Percentiles rank a stretch among this genome's conserved stretches.
Conservation (phyloP, 2,888 invertebrate species). For the Tyria jacobaeae region DNA sequence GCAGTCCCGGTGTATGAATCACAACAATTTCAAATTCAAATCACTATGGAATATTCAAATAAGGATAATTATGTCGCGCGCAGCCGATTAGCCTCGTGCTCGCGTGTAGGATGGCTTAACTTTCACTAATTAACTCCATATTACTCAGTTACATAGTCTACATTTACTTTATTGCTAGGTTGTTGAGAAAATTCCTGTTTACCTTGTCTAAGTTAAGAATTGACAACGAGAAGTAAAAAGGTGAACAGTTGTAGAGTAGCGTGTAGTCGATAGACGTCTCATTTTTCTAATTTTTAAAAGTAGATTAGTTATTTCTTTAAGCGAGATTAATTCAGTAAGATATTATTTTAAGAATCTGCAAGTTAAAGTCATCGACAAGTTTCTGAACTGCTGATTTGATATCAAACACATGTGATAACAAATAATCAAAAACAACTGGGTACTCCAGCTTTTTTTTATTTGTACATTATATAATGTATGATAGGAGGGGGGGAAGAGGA, state of each 20-base stretch:
- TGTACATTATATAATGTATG: too few relatives aligned
- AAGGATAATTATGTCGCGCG: constrained; percentile 66
- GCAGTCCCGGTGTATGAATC: constrained; percentile 59
- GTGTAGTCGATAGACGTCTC: too few relatives aligned
- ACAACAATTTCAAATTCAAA: constrained; percentile 75
- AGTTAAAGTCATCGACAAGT: neutral
- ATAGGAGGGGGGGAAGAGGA: too few relatives aligned
- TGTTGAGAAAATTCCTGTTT: neutral
- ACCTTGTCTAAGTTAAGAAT: neutral
- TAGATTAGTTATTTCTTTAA: constrained; percentile 3
- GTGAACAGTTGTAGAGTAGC: too few relatives aligned
- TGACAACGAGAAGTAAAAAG: neutral
- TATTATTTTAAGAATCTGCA: neutral
- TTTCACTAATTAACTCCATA: constrained; percentile 64
- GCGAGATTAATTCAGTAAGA: neutral
- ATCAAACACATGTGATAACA: neutral
- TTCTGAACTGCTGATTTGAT: neutral
- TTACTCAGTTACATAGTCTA: constrained; percentile 59
- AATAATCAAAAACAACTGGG: too few relatives aligned
- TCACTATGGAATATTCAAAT: constrained; percentile 73
- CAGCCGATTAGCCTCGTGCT: constrained; percentile 61
- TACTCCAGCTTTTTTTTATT: too few relatives aligned
- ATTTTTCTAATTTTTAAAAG: too few relatives aligned
- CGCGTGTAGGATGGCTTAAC: constrained; percentile 56
- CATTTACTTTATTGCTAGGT: constrained; percentile 27